Evolutionary conservation across 2,113 vertebrate species (phyloP).

Genomic region (Callipepla squamata): DNA sequence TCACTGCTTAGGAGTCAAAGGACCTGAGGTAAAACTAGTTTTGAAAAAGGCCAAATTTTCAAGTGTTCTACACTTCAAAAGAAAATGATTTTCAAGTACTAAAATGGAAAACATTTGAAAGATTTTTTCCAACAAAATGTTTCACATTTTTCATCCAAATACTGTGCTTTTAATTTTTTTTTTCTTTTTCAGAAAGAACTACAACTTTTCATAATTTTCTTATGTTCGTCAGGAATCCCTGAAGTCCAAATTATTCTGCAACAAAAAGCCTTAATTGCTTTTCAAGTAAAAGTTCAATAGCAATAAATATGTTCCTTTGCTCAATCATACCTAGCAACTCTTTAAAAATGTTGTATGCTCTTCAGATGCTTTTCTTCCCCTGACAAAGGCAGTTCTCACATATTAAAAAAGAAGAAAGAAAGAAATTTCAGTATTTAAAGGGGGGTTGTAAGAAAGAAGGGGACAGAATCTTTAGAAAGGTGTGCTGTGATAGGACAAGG

Average conservation of each 20-base stretch:
- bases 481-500: no score
- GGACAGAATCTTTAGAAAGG: no score
- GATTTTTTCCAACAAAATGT: not conserved
- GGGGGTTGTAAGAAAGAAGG: no score
- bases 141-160: not conserved
- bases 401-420: not conserved
- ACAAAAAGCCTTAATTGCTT: not conserved
- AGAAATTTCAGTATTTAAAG: not conserved
- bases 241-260: not conserved
- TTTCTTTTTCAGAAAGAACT: not conserved
- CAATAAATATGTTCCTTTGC: not conserved
- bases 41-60: not conserved
- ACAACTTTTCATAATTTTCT: not conserved
- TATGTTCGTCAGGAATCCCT: not conserved
- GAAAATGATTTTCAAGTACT: not conserved
- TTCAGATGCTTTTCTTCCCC: not conserved
- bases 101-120: not conserved
- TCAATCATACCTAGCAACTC: not conserved
- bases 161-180: not conserved
- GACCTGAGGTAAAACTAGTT: not conserved
- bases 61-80: not conserved
- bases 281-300: not conserved
- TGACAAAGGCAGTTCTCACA: not conserved
- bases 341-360: not conserved
- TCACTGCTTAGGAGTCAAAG: not conserved